These are phyloP conservation scores for Pycnonotus jocosus DNA, from an alignment of 2,113 vertebrate species.

Conservation along the genomic window DNA sequence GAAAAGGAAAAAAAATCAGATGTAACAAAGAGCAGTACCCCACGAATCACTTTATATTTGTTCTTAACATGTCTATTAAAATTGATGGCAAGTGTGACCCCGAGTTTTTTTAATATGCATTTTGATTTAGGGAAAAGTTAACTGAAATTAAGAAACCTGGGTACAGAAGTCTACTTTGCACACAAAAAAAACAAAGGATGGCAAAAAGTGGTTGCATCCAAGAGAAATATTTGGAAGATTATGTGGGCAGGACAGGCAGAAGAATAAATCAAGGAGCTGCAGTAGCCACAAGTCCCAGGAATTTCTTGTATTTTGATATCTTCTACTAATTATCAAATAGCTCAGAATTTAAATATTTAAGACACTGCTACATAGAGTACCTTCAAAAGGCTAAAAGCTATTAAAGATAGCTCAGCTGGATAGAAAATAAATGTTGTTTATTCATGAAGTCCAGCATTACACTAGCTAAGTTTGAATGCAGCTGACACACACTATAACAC, in stretches of 20 bases:
- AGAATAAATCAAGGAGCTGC: background rate
- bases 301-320: background rate
- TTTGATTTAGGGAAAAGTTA: background rate
- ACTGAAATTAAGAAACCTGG: background rate
- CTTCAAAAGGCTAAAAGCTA: background rate
- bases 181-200: background rate
- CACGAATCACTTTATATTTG: background rate
- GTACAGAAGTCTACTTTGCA: background rate
- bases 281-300: background rate
- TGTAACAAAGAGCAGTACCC: background rate
- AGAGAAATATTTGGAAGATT: background rate
- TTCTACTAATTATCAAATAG: background rate
- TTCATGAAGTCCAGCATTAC: background rate
- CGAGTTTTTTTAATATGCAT: background rate
- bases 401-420: background rate
- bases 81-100: background rate
- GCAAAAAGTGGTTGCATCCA: background rate
- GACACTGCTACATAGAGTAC: background rate
- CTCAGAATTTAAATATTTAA: slow-evolving; percentile 20
- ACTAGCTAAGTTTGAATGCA: background rate
- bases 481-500: background rate
- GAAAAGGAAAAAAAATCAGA: background rate
- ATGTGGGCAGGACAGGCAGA: background rate
- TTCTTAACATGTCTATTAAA: background rate
- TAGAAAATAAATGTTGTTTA: background rate